Base-by-base conservation (phyloP, 1,140 invertebrate species). In the Anoplolepis gracilipes region DNA sequence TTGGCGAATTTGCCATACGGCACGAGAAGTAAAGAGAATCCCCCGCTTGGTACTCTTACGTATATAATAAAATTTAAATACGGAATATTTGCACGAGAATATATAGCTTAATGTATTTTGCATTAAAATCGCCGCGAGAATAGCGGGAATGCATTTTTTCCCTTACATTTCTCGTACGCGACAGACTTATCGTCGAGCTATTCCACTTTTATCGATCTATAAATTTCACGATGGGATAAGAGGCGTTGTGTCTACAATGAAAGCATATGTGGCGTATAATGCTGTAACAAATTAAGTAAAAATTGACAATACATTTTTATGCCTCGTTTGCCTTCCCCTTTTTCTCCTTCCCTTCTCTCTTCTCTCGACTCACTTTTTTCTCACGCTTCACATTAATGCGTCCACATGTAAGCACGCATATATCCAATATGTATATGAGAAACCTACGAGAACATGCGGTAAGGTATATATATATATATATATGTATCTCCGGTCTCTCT, bases 381-480 rank as follows among this genome's bases (percentile, higher is more conserved):
- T 67, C 57, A 59, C 42, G 53, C 36, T 65, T 28, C 67, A 46
- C 73, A 87, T 86, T 85, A 85, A 89, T 88, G 78, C 65, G 70
- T 57, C 30, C 36, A 78, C 64, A 49, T 65, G 42, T 53, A 65
- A 55, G 55, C 28, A 61, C 61, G 75, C 69, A 81, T 73, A 85
- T 36, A 89, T 85, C 59, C 84, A 85, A 73, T 64, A 88, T 78
- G 57, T 73, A 70, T 84, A 87, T 79, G 65, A 86, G 61, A 46
- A 76, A 82, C n/a, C 62, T 78, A 70, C 87, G 81, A 84, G 79
- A 84, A 55, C 87, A 64, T 64, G 87, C 46, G 73, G 59, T 81
- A 42, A 61, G 78, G 81, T 87, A 84, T 81, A n/a, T n/a, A n/a
- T n/a, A n/a, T n/a, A n/a, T n/a, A n/a, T n/a, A n/a, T n/a, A n/a